Percentiles rank a stretch among this genome's conserved stretches.
phyloP scores from a whole-genome alignment of 2,113 vertebrate species.

The Eulemur macaco region DNA sequence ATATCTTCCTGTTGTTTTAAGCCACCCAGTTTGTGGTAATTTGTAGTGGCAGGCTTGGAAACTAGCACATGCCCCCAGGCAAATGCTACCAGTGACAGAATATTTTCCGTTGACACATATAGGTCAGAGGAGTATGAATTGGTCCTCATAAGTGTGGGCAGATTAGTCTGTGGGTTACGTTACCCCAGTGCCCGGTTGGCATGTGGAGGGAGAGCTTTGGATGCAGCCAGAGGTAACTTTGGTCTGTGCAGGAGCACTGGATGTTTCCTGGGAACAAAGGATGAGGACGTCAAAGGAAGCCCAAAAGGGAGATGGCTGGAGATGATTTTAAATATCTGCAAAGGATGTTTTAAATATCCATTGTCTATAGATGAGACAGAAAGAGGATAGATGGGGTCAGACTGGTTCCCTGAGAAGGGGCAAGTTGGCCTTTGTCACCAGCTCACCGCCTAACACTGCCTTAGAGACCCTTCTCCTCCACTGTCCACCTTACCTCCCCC shows the following conservation, averaged over 20 bases:
- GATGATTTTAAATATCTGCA: not conserved
- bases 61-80: not conserved
- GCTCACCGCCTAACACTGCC: not conserved
- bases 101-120: not conserved
- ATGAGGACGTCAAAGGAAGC: not conserved
- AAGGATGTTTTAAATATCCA: not conserved
- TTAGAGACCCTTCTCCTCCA: no score
- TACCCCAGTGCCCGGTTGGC: not conserved
- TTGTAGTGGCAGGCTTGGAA: not conserved
- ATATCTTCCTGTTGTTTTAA: not conserved
- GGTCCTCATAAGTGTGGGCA: not conserved
- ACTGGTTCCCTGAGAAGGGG: not conserved
- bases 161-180: not conserved
- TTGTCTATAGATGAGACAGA: not conserved
- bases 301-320: not conserved
- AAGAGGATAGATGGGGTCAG: not conserved
- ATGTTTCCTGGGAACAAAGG: not conserved
- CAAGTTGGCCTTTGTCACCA: not conserved
- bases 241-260: not conserved
- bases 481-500: not conserved
- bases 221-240: not conserved
- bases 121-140: not conserved
- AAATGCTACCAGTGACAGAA: not conserved
- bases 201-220: not conserved
- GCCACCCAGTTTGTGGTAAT: not conserved